phyloP scores from a whole-genome alignment of 2,888 invertebrate species.

The Itoplectis maculator region DNA sequence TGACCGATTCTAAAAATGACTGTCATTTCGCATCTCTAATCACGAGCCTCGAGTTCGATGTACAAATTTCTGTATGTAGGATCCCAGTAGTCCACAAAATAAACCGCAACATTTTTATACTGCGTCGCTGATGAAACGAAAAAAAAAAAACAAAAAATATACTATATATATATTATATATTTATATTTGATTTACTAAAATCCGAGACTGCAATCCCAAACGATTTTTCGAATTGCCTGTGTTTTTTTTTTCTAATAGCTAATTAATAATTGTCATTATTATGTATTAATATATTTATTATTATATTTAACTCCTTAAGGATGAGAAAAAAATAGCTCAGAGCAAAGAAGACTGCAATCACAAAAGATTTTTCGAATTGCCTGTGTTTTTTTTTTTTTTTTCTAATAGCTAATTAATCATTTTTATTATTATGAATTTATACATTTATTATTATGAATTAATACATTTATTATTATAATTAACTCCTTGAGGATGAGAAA shows the following conservation, averaged over 20 bases:
- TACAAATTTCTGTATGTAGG: slow-evolving; percentile 31
- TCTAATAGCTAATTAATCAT: slow-evolving; percentile 7
- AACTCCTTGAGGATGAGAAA: slow-evolving; percentile 6
- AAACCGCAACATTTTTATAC: slow-evolving; percentile 33
- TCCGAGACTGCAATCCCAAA: neutral
- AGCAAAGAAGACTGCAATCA: neutral
- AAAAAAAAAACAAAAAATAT: no score
- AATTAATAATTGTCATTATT: no score
- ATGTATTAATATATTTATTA: no score
- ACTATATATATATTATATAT: neutral
- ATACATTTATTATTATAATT: no score
- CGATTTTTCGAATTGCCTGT: slow-evolving; percentile 5
- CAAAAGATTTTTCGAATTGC: neutral
- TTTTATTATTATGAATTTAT: no score
- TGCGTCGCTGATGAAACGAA: slow-evolving; percentile 7
- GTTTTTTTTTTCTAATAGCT: slow-evolving; percentile 29
- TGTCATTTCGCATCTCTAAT: no score
- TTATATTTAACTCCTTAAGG: no score
- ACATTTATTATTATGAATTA: no score
- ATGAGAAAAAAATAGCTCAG: no score
- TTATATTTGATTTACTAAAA: neutral
- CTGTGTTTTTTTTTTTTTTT: no score
- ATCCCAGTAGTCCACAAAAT: slow-evolving; percentile 15
- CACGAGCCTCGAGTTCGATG: neutral
- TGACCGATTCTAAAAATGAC: no score